phyloP scores from a whole-genome alignment of 35 echinoderm and acorn worm genomes.

The Anneissia japonica region DNA sequence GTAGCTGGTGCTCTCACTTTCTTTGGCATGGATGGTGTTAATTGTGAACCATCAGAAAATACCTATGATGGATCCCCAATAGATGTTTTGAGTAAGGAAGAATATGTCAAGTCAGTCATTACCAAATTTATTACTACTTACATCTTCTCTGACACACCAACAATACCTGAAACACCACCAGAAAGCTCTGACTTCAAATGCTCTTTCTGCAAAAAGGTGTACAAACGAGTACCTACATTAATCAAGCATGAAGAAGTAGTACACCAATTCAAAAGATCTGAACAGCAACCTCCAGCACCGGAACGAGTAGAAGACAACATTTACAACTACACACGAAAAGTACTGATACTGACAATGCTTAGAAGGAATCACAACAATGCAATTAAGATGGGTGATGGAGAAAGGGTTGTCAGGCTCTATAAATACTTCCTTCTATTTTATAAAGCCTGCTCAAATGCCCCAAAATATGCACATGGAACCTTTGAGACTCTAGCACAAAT shows the following conservation, averaged over 20 bases:
- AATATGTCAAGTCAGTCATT: background rate
- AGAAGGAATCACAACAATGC: conserved; percentile 25
- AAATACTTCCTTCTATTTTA: conserved; percentile 53
- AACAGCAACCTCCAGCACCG: background rate
- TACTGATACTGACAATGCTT: background rate
- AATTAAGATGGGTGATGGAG: conserved; percentile 28
- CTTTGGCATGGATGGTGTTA: conserved; percentile 51
- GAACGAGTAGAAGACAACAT: background rate
- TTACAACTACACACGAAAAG: background rate
- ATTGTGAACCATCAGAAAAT: conserved; percentile 41
- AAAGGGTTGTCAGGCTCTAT: conserved; percentile 12
- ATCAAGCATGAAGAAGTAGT: background rate
- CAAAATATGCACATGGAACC: conserved; percentile 39
- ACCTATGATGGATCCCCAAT: background rate
- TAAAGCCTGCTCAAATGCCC: conserved; percentile 25
- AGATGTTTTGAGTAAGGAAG: background rate
- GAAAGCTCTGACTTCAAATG: background rate
- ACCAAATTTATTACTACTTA: background rate
- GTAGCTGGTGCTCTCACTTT: conserved; percentile 37
- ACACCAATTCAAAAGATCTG: background rate
- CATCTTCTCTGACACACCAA: background rate
- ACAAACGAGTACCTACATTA: background rate
- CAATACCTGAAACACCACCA: background rate
- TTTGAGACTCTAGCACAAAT: conserved; percentile 37
- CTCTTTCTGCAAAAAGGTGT: background rate